These are phyloP conservation scores for Hippocampus zosterae DNA, from an alignment of 2,113 vertebrate genomes.

Conservation along the genomic window DNA sequence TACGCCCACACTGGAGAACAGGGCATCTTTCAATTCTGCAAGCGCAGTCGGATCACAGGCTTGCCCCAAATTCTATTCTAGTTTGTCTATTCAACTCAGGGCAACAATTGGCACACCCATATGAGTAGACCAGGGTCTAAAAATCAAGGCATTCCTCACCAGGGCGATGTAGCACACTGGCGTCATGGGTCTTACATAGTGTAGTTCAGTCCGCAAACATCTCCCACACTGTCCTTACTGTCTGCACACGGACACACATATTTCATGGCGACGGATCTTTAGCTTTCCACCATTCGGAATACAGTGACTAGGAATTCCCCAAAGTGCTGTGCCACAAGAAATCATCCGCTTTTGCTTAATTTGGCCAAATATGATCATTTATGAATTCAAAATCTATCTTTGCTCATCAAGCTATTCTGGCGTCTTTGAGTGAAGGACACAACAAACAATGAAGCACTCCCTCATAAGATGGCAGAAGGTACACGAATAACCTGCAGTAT, in stretches of 20 bases:
- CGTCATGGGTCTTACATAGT: neutral
- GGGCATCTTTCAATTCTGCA: slow-evolving; percentile 40
- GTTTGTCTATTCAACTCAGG: neutral
- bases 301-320: neutral
- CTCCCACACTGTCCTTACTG: neutral
- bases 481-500: neutral
- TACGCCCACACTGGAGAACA: slow-evolving; percentile 56
- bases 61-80: neutral
- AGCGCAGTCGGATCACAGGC: slow-evolving; percentile 18
- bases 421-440: neutral
- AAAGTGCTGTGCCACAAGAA: neutral
- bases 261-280: neutral
- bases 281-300: neutral
- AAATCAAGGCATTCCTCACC: neutral
- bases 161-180: neutral
- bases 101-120: neutral
- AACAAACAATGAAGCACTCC: neutral
- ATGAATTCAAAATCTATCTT: neutral
- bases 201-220: neutral
- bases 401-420: neutral
- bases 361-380: neutral
- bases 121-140: neutral
- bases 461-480: neutral
- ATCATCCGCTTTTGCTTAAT: neutral
- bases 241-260: neutral